Evolutionary conservation across 2,888 invertebrate genomes (phyloP).

Genomic region (Diarsia dahlii): DNA sequence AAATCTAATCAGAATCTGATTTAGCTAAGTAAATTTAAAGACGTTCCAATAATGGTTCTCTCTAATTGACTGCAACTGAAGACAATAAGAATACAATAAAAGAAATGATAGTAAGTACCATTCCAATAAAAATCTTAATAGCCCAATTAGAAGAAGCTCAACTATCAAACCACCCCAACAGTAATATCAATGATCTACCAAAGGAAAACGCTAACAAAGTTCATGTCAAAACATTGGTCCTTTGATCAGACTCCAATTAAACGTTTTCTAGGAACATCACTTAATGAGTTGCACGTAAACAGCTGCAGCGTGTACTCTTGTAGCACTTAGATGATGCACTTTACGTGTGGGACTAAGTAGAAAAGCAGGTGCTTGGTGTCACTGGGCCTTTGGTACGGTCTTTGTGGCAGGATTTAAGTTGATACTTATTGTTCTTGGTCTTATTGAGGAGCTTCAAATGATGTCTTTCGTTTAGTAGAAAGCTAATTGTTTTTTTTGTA

Average conservation of each 20-base stretch:
- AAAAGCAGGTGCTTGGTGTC: slow-evolving; percentile 59
- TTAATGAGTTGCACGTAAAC: slow-evolving; percentile 85
- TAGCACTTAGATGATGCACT: slow-evolving; percentile 46
- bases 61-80: slow-evolving; percentile 20
- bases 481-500: background rate
- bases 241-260: slow-evolving; percentile 86
- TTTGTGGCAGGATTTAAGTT: slow-evolving; percentile 23
- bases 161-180: slow-evolving; percentile 21
- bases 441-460: background rate
- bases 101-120: background rate
- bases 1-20: background rate
- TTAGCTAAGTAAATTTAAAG: background rate
- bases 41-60: background rate
- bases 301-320: slow-evolving; percentile 59
- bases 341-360: slow-evolving; percentile 51
- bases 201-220: slow-evolving; percentile 64
- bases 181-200: slow-evolving; percentile 41
- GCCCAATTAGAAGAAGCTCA: slow-evolving; percentile 41
- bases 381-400: slow-evolving; percentile 34
- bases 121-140: slow-evolving; percentile 21
- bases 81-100: slow-evolving; percentile 16
- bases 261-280: slow-evolving; percentile 84
- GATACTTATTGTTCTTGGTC: slow-evolving; percentile 21
- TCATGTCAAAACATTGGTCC: slow-evolving; percentile 83
- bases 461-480: background rate